Evolutionary conservation across 2,888 invertebrate species (phyloP).

Genomic region (Coecobrya sp.): DNA sequence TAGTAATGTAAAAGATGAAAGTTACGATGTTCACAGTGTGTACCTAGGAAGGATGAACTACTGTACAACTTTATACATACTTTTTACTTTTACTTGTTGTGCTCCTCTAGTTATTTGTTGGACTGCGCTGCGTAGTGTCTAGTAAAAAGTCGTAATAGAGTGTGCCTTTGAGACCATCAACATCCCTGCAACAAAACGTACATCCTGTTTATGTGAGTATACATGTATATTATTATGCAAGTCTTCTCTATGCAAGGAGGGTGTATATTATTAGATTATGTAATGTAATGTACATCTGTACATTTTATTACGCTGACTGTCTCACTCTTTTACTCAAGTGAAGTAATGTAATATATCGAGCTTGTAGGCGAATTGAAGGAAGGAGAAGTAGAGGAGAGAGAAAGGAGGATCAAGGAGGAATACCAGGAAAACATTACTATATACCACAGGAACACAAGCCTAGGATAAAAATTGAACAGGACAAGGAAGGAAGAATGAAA

Average conservation of each 20-base stretch:
- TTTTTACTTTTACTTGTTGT: constrained; percentile 51
- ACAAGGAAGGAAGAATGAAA: constrained; percentile 48
- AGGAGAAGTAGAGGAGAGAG: not conserved
- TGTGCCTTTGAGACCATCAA: constrained; percentile 75
- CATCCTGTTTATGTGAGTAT: constrained; percentile 33
- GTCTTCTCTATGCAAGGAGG: not conserved
- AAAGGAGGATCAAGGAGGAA: constrained; percentile 11
- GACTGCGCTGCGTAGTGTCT: not conserved
- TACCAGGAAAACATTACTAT: constrained; percentile 16
- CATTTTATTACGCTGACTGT: constrained; percentile 46
- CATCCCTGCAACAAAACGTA: constrained; percentile 26
- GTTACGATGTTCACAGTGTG: not conserved
- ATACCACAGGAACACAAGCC: constrained; percentile 21
- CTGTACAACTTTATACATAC: not conserved
- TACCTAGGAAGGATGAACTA: not conserved
- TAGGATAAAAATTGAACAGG: constrained; percentile 36
- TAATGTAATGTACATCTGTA: not conserved
- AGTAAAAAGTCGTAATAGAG: constrained; percentile 68
- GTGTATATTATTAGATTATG: not conserved
- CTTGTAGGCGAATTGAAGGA: not conserved
- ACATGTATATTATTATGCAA: constrained; percentile 18
- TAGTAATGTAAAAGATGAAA: constrained; percentile 38
- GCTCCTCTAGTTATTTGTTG: constrained; percentile 18
- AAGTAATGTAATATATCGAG: not conserved
- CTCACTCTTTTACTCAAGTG: not conserved